Conservation (phyloP, 2,113 vertebrate genomes). For the Ageneiosus marmoratus region DNA sequence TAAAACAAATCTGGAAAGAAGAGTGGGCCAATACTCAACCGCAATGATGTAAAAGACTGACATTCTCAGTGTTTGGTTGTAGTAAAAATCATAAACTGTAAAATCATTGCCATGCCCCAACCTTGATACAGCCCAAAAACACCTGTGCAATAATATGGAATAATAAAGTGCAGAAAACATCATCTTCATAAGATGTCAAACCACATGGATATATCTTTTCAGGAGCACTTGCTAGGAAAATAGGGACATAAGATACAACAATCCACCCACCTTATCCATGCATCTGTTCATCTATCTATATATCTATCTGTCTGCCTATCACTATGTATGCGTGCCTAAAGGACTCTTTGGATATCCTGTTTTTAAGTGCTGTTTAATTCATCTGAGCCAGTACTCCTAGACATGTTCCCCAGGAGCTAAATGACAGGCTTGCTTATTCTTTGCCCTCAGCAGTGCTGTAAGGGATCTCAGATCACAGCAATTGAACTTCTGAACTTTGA, state of each 20-base stretch:
- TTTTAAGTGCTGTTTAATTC: constrained; percentile 16
- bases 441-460: constrained; percentile 6
- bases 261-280: background rate
- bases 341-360: constrained; percentile 19
- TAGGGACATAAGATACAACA: background rate
- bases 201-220: background rate
- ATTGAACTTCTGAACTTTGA: background rate
- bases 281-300: background rate
- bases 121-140: no score
- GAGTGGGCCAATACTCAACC: background rate
- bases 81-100: no score
- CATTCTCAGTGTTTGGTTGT: no score
- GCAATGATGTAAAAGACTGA: no score
- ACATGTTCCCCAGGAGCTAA: constrained; percentile 10
- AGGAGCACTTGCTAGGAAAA: background rate
- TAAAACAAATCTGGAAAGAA: background rate
- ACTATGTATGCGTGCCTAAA: background rate
- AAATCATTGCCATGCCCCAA: no score
- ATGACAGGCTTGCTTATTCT: constrained; percentile 1
- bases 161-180: no score
- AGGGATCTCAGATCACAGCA: background rate
- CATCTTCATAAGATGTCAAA: background rate
- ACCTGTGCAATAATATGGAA: no score
- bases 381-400: background rate
- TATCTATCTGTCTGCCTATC: background rate